These are phyloP conservation scores for Epinotia brunnichana DNA, from an alignment of 2,888 invertebrate genomes.

Conservation along the genomic window DNA sequence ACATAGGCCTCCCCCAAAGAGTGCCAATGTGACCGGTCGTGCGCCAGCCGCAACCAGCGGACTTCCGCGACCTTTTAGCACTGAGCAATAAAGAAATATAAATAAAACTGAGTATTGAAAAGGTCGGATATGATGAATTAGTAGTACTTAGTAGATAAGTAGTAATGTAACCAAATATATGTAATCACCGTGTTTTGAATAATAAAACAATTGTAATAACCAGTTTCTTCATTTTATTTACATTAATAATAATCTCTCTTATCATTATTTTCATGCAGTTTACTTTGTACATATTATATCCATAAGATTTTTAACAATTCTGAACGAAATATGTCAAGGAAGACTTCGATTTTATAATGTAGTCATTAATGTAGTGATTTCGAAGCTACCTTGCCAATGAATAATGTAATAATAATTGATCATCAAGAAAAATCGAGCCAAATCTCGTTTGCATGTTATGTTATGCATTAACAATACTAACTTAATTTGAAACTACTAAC, in stretches of 20 bases:
- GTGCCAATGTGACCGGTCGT: no score
- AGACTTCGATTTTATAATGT: slow-evolving; percentile 28
- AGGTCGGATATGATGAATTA: no score
- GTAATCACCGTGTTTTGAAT: background rate
- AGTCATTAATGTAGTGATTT: no score
- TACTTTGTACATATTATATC: slow-evolving; percentile 22
- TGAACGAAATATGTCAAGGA: slow-evolving; percentile 18
- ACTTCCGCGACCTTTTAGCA: no score
- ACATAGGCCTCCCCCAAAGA: no score
- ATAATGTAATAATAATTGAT: slow-evolving; percentile 10
- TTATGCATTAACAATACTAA: slow-evolving; percentile 30
- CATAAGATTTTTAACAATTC: slow-evolving; percentile 15
- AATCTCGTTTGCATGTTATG: slow-evolving; percentile 20
- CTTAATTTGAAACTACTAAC: slow-evolving; percentile 26
- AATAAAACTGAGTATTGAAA: no score
- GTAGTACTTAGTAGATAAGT: no score
- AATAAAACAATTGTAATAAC: slow-evolving; percentile 19
- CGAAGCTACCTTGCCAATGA: slow-evolving; percentile 6
- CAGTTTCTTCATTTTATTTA: slow-evolving; percentile 33
- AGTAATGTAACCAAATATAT: no score
- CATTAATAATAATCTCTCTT: slow-evolving; percentile 27
- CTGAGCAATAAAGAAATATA: no score
- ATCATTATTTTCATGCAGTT: slow-evolving; percentile 26
- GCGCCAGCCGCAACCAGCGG: no score
- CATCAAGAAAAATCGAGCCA: slow-evolving; percentile 16